Evolutionary conservation across 2,113 vertebrate species (phyloP).

Genomic region (Cyanoderma ruficeps): DNA sequence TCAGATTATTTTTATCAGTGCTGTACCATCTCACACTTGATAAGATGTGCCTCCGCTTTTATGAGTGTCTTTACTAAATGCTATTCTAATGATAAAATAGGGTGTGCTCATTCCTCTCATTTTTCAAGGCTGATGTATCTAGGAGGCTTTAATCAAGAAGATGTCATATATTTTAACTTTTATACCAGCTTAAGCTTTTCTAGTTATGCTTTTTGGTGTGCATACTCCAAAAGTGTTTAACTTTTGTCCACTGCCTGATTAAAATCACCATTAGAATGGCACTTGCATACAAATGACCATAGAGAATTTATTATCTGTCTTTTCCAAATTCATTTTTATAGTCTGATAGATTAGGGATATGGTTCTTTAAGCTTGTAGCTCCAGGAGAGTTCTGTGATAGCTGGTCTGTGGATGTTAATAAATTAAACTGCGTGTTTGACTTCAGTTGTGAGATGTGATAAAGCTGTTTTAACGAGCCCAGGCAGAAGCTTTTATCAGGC

Average conservation of each 20-base stretch:
- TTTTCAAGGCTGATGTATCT: conserved; percentile 20
- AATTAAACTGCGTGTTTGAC: conserved; percentile 34
- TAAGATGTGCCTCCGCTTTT: conserved; percentile 13
- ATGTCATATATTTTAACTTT: background rate
- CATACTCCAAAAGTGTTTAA: background rate
- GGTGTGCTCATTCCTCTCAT: background rate
- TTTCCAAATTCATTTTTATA: background rate
- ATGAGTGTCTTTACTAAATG: conserved; percentile 17
- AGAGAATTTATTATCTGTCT: background rate
- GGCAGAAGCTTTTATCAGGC: background rate
- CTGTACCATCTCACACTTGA: conserved; percentile 23
- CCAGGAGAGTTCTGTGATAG: background rate
- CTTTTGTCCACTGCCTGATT: background rate
- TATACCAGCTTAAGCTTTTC: background rate
- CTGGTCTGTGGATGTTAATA: conserved; percentile 9
- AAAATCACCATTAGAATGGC: background rate
- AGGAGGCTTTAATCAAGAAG: conserved; percentile 22
- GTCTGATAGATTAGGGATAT: background rate
- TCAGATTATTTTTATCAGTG: conserved; percentile 60
- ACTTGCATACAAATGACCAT: background rate
- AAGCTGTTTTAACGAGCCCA: background rate
- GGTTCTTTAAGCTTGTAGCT: background rate
- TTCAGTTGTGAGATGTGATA: conserved; percentile 1
- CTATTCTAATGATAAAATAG: conserved; percentile 42
- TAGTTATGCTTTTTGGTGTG: background rate